A percentile compares a stretch with the other conserved stretches of the same genome.
Conservation (phyloP, 2,888 invertebrate species). For the Atethmia centrago region DNA sequence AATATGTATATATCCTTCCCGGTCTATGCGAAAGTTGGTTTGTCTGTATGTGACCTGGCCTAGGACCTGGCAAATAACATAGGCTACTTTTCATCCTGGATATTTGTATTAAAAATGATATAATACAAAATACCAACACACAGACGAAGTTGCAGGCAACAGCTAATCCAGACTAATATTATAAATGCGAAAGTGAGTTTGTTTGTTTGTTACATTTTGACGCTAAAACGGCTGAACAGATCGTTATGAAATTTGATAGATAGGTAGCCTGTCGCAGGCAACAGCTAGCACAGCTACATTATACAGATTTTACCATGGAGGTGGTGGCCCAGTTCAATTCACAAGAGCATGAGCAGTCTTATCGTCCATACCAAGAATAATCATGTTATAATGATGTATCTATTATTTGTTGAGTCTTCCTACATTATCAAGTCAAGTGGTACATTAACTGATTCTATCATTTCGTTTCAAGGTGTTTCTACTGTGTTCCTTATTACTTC, state of each 20-base stretch:
- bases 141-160: background rate
- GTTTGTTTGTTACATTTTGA: too few relatives aligned
- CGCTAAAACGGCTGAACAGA: too few relatives aligned
- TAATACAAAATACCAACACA: background rate
- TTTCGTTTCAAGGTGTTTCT: constrained; percentile 6
- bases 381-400: background rate
- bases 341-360: background rate
- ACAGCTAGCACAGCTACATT: background rate
- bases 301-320: background rate
- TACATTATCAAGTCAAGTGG: background rate
- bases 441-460: constrained; percentile 16
- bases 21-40: background rate
- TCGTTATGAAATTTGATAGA: too few relatives aligned
- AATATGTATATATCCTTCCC: background rate
- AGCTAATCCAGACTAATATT: too few relatives aligned
- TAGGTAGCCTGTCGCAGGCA: background rate
- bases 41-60: too few relatives aligned
- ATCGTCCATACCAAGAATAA: background rate
- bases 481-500: constrained; percentile 22
- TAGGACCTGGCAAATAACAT: background rate
- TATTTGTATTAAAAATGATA: background rate
- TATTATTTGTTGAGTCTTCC: constrained; percentile 6
- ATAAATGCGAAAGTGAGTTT: too few relatives aligned
- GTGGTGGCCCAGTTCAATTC: background rate
- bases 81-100: background rate